phyloP scores from a whole-genome alignment of 2,113 vertebrate species.

The Oreochromis aureus region DNA sequence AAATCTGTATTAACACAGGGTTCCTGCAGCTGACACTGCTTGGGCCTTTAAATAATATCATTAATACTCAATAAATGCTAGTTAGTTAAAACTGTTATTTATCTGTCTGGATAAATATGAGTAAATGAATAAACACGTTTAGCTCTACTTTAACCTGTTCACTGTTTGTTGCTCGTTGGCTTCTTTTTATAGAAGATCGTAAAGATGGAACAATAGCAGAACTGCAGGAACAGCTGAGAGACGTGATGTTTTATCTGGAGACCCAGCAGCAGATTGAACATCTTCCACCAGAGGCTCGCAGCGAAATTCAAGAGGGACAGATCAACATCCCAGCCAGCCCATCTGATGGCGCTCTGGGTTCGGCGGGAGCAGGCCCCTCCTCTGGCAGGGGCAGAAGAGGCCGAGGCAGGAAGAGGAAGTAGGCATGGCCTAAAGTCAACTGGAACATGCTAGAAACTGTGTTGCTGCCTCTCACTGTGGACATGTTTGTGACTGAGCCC shows the following conservation, averaged over 20 bases:
- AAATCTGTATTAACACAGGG: background rate
- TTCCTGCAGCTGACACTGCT: background rate
- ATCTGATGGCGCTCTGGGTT: conserved; percentile 1
- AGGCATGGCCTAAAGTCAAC: background rate
- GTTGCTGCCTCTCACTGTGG: background rate
- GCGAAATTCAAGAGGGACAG: conserved; percentile 95
- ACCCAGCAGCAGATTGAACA: conserved; percentile 91
- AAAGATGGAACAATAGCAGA: conserved; percentile 86
- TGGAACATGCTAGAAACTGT: background rate
- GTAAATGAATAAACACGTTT: background rate
- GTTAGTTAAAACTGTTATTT: background rate
- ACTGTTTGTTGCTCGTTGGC: background rate
- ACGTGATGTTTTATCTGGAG: conserved; percentile 97
- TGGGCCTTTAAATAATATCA: no score
- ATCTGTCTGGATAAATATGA: background rate
- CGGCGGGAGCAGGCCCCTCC: conserved; percentile 62
- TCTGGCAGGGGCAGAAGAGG: conserved; percentile 78
- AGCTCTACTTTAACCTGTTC: background rate
- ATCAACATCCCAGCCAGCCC: conserved; percentile 86
- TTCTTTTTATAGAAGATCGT: conserved; percentile 57
- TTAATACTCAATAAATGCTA: background rate
- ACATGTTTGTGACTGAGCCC: background rate
- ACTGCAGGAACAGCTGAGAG: conserved; percentile 92
- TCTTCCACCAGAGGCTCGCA: conserved; percentile 83
- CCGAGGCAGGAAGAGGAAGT: conserved; percentile 90